Evolutionary conservation across 2,888 invertebrate species (phyloP), one percentile per base, ranked within the genome.

Genomic region (Aleiodes alternator): DNA sequence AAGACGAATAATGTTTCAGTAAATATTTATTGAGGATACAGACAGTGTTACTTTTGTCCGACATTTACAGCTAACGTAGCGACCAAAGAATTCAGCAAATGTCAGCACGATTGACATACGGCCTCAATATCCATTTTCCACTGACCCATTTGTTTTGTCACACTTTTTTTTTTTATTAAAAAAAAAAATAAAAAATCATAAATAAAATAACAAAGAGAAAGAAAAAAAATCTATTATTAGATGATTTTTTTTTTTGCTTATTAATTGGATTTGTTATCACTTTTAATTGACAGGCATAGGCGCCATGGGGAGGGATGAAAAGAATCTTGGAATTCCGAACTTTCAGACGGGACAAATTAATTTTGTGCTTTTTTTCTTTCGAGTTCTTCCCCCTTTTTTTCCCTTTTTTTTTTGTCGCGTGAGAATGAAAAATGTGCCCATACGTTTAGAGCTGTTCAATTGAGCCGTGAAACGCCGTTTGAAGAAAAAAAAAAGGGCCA

Each of bases 401-500:
- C 29, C 48, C 69, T 69, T 48, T 69, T 79, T 69, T 76, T 75
- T 73, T 59, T 59, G 43, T 50, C 71, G 29, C 43, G 11, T 16
- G 14, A 57, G 31, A 59, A 68, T 80, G 77, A 79, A 80, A 82
- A 82, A 80, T 78, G 79, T 77, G 76, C 76, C 75, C 51, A 69
- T 78, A 80, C 75, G 78, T 76, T 51, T 71, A 77, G 78, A 78
- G 76, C 77, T 61, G 72, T 69, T 77, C 66, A 78, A 75, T 78
- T 78, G 78, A 80, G 53, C 78, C 79, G 79, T 81, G 79, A 79
- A 80, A 78, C 76, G 79, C 76, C 78, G 72, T 73, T 38, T 5
- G 38, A 23, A 23, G 59, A 55, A 53, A 14, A 71, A 72, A 72
- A 59, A 71, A 64, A 68, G 69, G 72, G 69, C 57, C 55, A 72